These are phyloP conservation scores for Hippolais icterina DNA, from an alignment of 2,113 vertebrate genomes.

Conservation along the genomic window DNA sequence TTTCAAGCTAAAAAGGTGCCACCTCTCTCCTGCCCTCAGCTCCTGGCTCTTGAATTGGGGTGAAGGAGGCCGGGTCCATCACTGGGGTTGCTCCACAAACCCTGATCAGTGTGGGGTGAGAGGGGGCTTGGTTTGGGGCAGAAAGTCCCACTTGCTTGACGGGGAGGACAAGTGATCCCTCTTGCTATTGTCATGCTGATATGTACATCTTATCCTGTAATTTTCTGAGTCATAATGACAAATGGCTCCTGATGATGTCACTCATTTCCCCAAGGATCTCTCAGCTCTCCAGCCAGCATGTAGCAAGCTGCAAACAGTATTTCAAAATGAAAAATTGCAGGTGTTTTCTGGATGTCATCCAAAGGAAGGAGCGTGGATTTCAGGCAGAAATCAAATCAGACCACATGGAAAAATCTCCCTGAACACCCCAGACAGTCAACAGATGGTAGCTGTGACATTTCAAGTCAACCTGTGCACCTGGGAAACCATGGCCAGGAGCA, in stretches of 20 bases:
- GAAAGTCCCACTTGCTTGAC: not conserved
- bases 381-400: constrained; percentile 30
- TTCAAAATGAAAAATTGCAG: constrained; percentile 49
- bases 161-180: not conserved
- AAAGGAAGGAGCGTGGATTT: not conserved
- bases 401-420: not conserved
- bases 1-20: not conserved
- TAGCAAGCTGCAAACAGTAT: constrained; percentile 4
- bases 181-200: not conserved
- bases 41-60: not conserved
- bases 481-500: not conserved
- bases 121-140: not conserved
- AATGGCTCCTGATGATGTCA: constrained; percentile 13
- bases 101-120: accelerated
- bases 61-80: not conserved
- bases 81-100: accelerated
- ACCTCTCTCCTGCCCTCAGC: not conserved
- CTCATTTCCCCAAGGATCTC: constrained; percentile 3
- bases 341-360: constrained; percentile 27
- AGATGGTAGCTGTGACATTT: not conserved
- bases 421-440: not conserved
- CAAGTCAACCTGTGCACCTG: not conserved
- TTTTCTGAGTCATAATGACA: constrained; percentile 14
- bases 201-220: not conserved
- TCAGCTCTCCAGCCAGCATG: not conserved